phyloP scores from a whole-genome alignment of 2,113 vertebrate species.

The Tachysurus fulvidraco region DNA sequence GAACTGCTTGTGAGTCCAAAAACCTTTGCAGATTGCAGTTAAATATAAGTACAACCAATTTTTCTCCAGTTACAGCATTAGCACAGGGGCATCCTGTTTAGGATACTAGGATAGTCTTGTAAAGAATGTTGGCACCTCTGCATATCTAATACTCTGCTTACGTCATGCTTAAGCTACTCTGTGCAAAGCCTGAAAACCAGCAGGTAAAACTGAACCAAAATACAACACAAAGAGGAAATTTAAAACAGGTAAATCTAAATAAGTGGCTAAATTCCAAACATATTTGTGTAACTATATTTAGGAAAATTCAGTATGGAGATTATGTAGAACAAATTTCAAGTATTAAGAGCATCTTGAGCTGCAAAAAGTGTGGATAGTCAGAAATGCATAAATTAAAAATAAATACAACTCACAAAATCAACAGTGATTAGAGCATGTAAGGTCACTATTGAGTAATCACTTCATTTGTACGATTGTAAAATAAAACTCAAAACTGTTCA shows the following conservation, averaged over 20 bases:
- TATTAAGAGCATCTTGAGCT: conserved; percentile 36
- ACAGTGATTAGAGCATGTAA: conserved; percentile 35
- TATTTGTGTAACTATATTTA: not conserved
- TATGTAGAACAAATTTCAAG: not conserved
- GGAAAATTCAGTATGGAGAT: conserved; percentile 24
- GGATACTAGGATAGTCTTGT: no score
- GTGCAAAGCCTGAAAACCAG: conserved; percentile 10
- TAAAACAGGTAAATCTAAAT: conserved; percentile 31
- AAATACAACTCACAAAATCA: conserved; percentile 63
- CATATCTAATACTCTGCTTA: conserved; percentile 9
- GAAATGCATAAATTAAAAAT: conserved; percentile 69
- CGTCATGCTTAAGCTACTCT: not conserved
- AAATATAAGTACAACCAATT: no score
- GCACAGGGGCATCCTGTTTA: not conserved
- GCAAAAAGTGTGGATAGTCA: conserved; percentile 61
- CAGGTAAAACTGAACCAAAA: conserved; percentile 17
- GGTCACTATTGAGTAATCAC: conserved; percentile 27
- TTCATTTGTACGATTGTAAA: conserved; percentile 48
- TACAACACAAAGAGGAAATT: conserved; percentile 25
- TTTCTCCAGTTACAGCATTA: not conserved
- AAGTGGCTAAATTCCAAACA: conserved; percentile 45
- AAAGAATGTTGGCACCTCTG: not conserved
- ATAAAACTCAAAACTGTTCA: conserved; percentile 15
- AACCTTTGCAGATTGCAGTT: no score
- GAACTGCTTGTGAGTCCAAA: no score